Percentiles rank a stretch among this genome's conserved stretches.
Evolutionary conservation across 2,888 invertebrate species (phyloP).

Genomic region (Chrysolina oricalcia): DNA sequence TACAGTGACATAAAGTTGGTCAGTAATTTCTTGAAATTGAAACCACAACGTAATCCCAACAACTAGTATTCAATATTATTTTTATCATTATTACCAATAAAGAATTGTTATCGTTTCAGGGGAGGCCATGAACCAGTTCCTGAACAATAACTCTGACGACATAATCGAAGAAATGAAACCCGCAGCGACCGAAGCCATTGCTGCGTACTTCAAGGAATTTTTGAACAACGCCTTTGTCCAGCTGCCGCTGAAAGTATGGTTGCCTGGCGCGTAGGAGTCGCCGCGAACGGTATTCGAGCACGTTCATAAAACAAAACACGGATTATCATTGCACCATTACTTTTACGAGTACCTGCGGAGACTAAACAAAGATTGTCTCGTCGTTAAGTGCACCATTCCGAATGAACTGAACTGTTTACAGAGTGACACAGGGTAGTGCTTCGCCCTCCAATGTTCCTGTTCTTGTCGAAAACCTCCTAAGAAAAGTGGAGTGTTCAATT

Average conservation of each 20-base stretch:
- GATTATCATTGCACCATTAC: slow-evolving; percentile 5
- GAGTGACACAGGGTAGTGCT: not conserved
- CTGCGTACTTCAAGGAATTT: slow-evolving; percentile 83
- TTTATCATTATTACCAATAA: not conserved
- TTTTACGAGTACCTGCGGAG: slow-evolving; percentile 14
- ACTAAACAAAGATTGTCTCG: slow-evolving; percentile 14
- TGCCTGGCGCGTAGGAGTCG: slow-evolving; percentile 68
- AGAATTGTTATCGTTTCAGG: slow-evolving; percentile 71
- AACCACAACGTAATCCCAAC: no score
- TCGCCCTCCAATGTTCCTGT: not conserved
- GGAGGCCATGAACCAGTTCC: slow-evolving; percentile 88
- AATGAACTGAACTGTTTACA: not conserved
- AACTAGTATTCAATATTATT: slow-evolving; percentile 23
- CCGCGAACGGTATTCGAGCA: slow-evolving; percentile 1
- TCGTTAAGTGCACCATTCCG: not conserved
- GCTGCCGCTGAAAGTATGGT: slow-evolving; percentile 82
- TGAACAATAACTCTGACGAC: slow-evolving; percentile 86
- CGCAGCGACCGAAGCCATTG: slow-evolving; percentile 81
- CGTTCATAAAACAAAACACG: not conserved
- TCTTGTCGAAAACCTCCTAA: no score
- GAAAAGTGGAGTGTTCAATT: not conserved
- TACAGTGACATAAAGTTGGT: no score
- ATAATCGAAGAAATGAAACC: slow-evolving; percentile 89
- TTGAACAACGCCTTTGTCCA: slow-evolving; percentile 83
- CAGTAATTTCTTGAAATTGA: no score